Conservation (phyloP, 2,888 invertebrate species). For the Phytoseiulus persimilis region DNA sequence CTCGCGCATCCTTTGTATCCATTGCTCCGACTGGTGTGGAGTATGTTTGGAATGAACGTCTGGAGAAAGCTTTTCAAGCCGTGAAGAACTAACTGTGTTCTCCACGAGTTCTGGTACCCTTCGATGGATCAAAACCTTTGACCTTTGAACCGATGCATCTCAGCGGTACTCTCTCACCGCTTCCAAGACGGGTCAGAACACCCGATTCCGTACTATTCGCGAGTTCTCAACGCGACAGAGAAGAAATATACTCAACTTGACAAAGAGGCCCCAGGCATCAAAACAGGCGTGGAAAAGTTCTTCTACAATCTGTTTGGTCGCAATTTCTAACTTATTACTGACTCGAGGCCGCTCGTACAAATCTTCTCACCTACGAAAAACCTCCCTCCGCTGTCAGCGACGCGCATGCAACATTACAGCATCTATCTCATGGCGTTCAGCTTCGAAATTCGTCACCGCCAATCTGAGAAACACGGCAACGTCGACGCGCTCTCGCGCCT, state of each 20-base stretch:
- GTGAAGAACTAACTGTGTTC: slow-evolving; percentile 46
- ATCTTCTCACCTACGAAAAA: not conserved
- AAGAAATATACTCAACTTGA: slow-evolving; percentile 39
- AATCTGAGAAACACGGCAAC: no score
- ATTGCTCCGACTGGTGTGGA: slow-evolving; percentile 24
- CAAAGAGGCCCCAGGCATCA: slow-evolving; percentile 15
- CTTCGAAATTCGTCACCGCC: not conserved
- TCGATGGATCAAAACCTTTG: slow-evolving; percentile 38
- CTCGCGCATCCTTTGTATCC: slow-evolving; percentile 40
- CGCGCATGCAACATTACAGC: not conserved
- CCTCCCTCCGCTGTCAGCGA: not conserved
- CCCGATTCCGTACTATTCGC: slow-evolving; percentile 13
- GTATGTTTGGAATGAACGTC: slow-evolving; percentile 6
- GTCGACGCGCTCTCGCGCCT: no score
- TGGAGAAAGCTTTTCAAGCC: slow-evolving; percentile 44
- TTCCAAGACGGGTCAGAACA: not conserved
- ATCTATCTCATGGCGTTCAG: not conserved
- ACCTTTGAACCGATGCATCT: slow-evolving; percentile 40
- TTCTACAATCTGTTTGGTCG: not conserved
- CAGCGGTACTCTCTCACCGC: slow-evolving; percentile 41
- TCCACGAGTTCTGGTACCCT: slow-evolving; percentile 41
- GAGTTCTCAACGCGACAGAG: not conserved
- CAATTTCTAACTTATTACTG: not conserved
- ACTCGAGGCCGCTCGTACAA: not conserved
- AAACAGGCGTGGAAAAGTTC: slow-evolving; percentile 11